A percentile compares a stretch with the other conserved stretches of the same genome.
Evolutionary conservation across 2,113 vertebrate species (phyloP).

Genomic region (Syrmaticus mikado): DNA sequence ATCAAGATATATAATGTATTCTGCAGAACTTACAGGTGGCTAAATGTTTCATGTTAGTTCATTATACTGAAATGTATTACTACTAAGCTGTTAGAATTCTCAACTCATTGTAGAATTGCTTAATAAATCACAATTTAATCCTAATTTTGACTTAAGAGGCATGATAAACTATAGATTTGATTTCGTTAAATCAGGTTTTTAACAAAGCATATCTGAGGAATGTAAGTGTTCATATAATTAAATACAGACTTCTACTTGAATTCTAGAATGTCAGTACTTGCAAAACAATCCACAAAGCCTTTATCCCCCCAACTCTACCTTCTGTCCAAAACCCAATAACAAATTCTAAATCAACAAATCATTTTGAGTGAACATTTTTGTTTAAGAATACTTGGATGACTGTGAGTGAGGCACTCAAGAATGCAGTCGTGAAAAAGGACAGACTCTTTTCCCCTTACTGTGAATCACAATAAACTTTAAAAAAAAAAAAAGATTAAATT

Average conservation of each 20-base stretch:
- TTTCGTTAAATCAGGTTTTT: background rate
- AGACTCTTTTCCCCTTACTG: background rate
- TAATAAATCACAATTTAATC: background rate
- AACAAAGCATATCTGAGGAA: background rate
- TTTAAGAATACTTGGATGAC: background rate
- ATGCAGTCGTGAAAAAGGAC: background rate
- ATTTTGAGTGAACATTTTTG: background rate
- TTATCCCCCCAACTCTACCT: accelerated
- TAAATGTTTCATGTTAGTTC: background rate
- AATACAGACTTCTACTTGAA: background rate
- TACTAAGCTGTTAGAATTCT: background rate
- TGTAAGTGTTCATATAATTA: background rate
- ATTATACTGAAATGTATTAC: background rate
- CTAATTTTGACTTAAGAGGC: background rate
- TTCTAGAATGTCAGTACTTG: background rate
- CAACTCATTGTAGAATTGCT: background rate
- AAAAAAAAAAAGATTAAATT: background rate
- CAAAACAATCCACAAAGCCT: background rate
- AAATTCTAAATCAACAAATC: background rate
- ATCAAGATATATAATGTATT: background rate
- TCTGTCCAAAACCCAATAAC: background rate
- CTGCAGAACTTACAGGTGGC: background rate
- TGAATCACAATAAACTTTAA: background rate
- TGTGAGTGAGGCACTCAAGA: background rate
- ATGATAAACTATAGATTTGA: background rate